Conservation (phyloP, 2,113 vertebrate species). For the Oncorhynchus mykiss region DNA sequence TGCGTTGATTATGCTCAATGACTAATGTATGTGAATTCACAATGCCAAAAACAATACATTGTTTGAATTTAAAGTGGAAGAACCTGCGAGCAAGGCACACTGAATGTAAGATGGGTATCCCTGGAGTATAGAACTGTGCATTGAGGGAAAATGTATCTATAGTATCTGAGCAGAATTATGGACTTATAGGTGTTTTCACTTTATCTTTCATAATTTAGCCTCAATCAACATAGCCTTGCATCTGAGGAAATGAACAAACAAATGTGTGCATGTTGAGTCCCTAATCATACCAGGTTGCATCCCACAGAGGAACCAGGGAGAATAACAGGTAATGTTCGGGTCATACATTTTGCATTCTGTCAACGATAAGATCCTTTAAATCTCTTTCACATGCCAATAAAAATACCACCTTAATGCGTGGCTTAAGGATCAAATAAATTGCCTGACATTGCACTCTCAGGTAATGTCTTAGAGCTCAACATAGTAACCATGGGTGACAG, state of each 20-base stretch:
- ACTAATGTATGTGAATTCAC: conserved; percentile 41
- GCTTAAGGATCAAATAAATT: not conserved
- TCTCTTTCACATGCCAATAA: too few relatives aligned
- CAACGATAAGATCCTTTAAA: too few relatives aligned
- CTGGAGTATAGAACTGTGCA: not conserved
- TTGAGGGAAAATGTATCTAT: conserved; percentile 6
- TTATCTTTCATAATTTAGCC: not conserved
- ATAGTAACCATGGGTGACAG: not conserved
- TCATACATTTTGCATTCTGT: too few relatives aligned
- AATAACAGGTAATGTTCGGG: not conserved
- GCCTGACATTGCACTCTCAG: not conserved
- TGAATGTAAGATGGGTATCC: conserved; percentile 6
- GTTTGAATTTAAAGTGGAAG: conserved; percentile 10
- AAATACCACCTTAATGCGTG: too few relatives aligned
- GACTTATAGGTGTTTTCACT: not conserved
- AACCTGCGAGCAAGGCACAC: conserved; percentile 10
- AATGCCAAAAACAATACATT: conserved; percentile 5
- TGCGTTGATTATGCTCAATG: conserved; percentile 31
- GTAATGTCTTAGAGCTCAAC: not conserved
- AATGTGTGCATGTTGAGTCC: not conserved
- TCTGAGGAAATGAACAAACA: not conserved
- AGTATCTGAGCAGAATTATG: not conserved
- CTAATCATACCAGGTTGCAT: not conserved
- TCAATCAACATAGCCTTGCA: not conserved
- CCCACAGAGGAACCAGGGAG: not conserved